Evolutionary conservation across 2,113 vertebrate genomes (phyloP), one percentile per base, ranked within the genome.

Genomic region (Tachysurus fulvidraco): DNA sequence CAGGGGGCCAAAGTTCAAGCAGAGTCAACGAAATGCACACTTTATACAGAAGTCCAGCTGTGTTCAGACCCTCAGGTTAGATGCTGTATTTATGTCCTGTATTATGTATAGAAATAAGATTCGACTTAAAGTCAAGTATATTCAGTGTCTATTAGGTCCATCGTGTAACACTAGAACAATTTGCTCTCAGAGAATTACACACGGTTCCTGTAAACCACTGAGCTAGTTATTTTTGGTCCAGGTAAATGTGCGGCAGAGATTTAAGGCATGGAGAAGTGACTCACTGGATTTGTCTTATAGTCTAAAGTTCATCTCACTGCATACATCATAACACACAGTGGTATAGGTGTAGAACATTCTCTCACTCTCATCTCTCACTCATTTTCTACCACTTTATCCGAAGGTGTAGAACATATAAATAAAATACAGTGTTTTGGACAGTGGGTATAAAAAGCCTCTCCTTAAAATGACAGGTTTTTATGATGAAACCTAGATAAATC

Each of bases 11-110:
- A 88, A 83, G 78, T 83, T 44, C 67, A 77, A 41, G 14, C 57
- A 62, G 19, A 55, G 77, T 67, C 84, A 44, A 85, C 65, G 59
- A 67, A n/a, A 62, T 81, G 55, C 30, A 5, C 21, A 52, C 55
- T 62, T 44, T 71, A 52, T 64, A 52, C 57, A 59, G 17, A 59
- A 21, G 7, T 30, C 52, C 5, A 57, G 52, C n/a, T 11, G n/a
- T 80, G 23, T 41, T 59, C 5, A 19, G 30, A 59, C 28, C 36
- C 10, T 59, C n/a, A 17, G 13, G 0, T 13, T 19, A 30, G 62
- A 41, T 50, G 12, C 44, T 25, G 19, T 74, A 76, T 78, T 78
- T 55, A 17, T 19, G 14, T 78, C 74, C n/a, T 19, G 7, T 78
- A 78, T 28, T 78, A 52, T 13, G 50, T 54, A 52, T 54, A 78